A percentile compares a stretch with the other conserved stretches of the same genome.
phyloP scores from a whole-genome alignment of 2,888 invertebrate genomes.

The Stictocephala bisonia region DNA sequence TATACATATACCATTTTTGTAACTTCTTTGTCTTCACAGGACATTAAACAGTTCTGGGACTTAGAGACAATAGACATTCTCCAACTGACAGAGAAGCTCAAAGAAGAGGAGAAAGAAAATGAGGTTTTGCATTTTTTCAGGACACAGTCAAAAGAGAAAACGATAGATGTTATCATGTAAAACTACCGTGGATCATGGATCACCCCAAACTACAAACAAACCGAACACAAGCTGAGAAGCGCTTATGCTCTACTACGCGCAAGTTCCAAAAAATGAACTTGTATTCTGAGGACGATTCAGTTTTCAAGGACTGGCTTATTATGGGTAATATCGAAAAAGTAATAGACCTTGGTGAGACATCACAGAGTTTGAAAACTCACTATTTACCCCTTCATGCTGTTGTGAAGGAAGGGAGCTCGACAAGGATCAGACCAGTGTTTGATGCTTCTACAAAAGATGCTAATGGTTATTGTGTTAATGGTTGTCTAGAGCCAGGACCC shows the following conservation, averaged over 20 bases:
- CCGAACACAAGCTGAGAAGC: background rate
- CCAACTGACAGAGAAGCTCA: background rate
- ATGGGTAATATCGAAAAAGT: background rate
- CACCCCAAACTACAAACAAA: background rate
- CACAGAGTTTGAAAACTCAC: background rate
- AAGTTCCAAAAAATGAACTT: background rate
- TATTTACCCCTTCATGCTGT: background rate
- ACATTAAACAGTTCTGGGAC: background rate
- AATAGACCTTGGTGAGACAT: background rate
- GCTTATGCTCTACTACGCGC: background rate
- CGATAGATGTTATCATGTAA: background rate
- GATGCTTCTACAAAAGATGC: background rate
- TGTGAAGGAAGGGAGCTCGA: background rate
- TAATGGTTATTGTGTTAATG: slow-evolving; percentile 53
- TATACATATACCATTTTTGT: background rate
- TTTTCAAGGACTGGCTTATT: background rate
- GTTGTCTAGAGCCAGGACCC: slow-evolving; percentile 54
- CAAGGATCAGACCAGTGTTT: background rate
- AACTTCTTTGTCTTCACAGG: background rate
- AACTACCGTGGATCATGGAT: background rate
- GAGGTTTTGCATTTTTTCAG: background rate
- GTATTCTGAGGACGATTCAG: background rate
- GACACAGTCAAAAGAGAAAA: background rate
- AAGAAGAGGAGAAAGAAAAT: background rate
- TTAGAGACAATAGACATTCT: background rate